Evolutionary conservation across 2,113 vertebrate genomes (phyloP).

Genomic region (Phrynosoma blainvillii): DNA sequence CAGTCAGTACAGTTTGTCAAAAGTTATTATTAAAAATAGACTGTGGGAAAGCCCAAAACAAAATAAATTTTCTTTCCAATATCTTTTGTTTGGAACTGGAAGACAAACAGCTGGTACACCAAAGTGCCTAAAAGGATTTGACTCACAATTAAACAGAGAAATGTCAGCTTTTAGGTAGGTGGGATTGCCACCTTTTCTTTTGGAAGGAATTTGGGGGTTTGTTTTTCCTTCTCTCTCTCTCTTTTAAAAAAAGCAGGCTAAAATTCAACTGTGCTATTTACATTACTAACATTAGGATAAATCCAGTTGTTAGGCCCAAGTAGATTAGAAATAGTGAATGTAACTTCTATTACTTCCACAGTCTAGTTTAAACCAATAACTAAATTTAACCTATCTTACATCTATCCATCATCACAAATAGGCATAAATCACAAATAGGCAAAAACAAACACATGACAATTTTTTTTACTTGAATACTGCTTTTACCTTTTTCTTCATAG

Average conservation of each 20-base stretch:
- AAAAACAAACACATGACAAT: neutral
- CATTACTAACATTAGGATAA: neutral
- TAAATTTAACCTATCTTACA: too few species aligned
- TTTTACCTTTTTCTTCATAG: neutral
- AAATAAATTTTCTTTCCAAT: slow-evolving; percentile 69
- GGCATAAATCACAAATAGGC: too few species aligned
- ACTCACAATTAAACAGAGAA: slow-evolving; percentile 44
- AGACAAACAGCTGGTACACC: slow-evolving; percentile 55
- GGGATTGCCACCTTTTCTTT: neutral
- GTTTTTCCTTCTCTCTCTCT: slow-evolving; percentile 14
- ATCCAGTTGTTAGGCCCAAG: too few species aligned
- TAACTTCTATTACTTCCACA: too few species aligned
- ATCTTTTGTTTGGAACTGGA: slow-evolving; percentile 56
- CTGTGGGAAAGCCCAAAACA: slow-evolving; percentile 71
- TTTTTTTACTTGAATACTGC: neutral
- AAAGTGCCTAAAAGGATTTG: slow-evolving; percentile 56
- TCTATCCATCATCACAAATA: neutral
- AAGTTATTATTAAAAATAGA: slow-evolving; percentile 71
- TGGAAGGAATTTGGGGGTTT: too few species aligned
- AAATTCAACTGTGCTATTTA: neutral
- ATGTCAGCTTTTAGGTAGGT: slow-evolving; percentile 45
- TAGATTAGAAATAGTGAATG: too few species aligned
- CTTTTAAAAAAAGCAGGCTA: neutral
- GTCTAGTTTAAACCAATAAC: neutral
- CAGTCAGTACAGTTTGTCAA: slow-evolving; percentile 47